Base-by-base conservation (phyloP, 2,797 vertebrate genomes). In the Enteromius fasciolatus region DNA sequence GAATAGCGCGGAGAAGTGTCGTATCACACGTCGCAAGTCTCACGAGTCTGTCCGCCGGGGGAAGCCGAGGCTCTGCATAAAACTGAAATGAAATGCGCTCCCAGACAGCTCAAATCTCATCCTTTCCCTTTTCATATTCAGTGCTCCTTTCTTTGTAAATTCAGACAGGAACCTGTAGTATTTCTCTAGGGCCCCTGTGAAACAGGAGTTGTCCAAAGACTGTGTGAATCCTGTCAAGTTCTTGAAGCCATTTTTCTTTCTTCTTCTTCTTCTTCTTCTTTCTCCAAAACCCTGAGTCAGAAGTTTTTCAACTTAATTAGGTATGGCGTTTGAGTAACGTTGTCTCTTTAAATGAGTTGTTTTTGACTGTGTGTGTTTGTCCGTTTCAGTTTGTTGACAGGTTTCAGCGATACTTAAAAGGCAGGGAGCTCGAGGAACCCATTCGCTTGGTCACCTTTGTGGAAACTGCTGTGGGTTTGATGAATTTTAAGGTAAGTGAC, bases 371-470 rank as follows among this genome's bases (percentile, higher is more conserved):
- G 39, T 57, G 17, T 74, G 73, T 75, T 69, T 84, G 25, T 68
- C 36, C 39, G 48, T 84, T 95, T 95, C 91, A 99, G 98, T 99
- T 99, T 95, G 93, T 97, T 96, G 97, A 97, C 93, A 98, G 95
- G 94, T 98, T 98, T 95, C 94, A 92, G 86, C 91, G 87, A 89
- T 90, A 96, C 91, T 95, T 98, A 92, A 97, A 96, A 95, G 96
- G 95, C 92, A 94, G 96, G 92, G 89, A 93, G 88, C 95, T 97
- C 94, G 93, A 92, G 91, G 95, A 96, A 88, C 97, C 97, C 90
- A 91, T 99, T 90, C 95, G 97, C 94, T 95, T 99, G 91, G 95
- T 99, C 94, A 98, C 98, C 92, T 99, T 99, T 94, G 98, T 99
- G 95, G 98, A 99, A 96, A 99, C 96, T 64, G 97, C 98, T 90